Percentiles rank a stretch among this genome's conserved stretches.
These are phyloP conservation scores for Lasioglossum pauxillum DNA, from an alignment of 2,888 invertebrate species.

Conservation along the genomic window DNA sequence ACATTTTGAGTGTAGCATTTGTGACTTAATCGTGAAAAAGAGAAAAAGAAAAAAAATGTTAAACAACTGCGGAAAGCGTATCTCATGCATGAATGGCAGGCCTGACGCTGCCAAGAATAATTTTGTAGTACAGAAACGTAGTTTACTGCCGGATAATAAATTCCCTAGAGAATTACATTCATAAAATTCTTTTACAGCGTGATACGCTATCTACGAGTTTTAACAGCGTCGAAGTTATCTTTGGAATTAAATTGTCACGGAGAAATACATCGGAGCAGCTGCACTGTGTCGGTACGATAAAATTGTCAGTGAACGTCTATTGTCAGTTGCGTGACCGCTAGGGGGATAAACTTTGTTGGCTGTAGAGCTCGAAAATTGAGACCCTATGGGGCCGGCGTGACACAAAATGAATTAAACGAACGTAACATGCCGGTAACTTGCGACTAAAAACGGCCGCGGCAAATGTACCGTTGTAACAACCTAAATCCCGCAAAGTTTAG, in stretches of 20 bases:
- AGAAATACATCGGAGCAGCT: not conserved
- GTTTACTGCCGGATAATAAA: constrained; percentile 5
- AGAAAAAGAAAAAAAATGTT: not conserved
- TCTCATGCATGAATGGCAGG: not conserved
- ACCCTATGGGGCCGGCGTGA: not conserved
- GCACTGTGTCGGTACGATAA: not conserved
- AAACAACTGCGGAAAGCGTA: not conserved
- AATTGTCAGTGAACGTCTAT: constrained; percentile 10
- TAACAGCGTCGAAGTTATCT: not conserved
- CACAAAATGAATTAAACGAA: constrained; percentile 8
- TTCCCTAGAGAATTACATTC: not conserved
- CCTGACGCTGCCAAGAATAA: not conserved
- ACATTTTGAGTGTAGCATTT: not conserved
- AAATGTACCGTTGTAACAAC: not conserved
- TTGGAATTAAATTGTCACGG: constrained; percentile 4
- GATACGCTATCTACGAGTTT: not conserved
- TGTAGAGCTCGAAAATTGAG: not conserved
- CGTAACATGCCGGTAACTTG: not conserved
- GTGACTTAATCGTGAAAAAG: not conserved
- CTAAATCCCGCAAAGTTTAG: constrained; percentile 6
- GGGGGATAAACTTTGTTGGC: constrained; percentile 13
- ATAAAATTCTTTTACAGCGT: not conserved
- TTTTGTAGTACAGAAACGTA: not conserved
- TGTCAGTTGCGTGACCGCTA: not conserved
- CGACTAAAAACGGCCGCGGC: not conserved